Evolutionary conservation across 1,140 invertebrate genomes (phyloP), one percentile per base, ranked within the genome.

Genomic region (Panulirus ornatus): DNA sequence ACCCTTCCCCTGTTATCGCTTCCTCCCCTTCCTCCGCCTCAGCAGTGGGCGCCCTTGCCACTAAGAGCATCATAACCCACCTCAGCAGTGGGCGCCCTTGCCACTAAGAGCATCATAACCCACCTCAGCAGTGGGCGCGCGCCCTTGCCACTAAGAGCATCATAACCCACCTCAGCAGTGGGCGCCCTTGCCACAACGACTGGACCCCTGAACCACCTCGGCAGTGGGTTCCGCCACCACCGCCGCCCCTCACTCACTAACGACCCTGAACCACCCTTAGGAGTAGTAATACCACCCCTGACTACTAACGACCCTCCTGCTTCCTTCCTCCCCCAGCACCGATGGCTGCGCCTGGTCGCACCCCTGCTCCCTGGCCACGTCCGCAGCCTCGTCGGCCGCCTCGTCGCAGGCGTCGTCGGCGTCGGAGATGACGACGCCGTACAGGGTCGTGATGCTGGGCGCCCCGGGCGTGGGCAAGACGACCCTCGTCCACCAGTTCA

Each of bases 381-480:
- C 91, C 1, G 92, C 92, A 19, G 92, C 92, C 9, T 92, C 92
- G 19, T 92, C 90, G 0, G 92, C 87, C 34, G 92, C 92, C 14
- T 92, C 92, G 36, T 91, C 89, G 1, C 44, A 51, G n/a, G 91
- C 91, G 38, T 92, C 91, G 2, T 92, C 91, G 2, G 89, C 91
- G 11, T 91, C 91, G 22, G 91, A 92, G 70, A 88, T 87, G 66
- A 40, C 51, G 54, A 86, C 73, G 42, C 79, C 94, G 51, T 97
- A 97, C 92, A 92, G 97, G 14, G 97, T 98, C 11, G 96, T 97
- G 0, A 95, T 98, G 95, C 94, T 99, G 38, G 97, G 97, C 0
- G 97, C 97, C 91, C 95, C 96, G 0, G 97, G 97, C 0, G 97
- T 98, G 36, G 97, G 98, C 0, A 98, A 98, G 94, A 97, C 97